Evolutionary conservation across 2,113 vertebrate genomes (phyloP).

Genomic region (Cygnus atratus): DNA sequence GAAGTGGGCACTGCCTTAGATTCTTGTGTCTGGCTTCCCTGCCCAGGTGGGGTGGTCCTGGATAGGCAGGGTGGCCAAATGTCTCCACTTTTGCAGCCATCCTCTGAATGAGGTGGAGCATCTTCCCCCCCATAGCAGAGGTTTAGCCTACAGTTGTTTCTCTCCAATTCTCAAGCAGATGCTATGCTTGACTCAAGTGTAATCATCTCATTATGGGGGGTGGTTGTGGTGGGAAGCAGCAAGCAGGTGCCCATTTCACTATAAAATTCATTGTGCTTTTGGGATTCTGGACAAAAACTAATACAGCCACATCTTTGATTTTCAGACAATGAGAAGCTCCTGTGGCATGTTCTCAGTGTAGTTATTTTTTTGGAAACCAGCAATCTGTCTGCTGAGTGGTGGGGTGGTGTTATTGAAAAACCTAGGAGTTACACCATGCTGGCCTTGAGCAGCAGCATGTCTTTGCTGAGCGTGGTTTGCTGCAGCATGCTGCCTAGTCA

Average conservation of each 20-base stretch:
- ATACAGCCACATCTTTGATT: background rate
- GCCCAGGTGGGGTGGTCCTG: background rate
- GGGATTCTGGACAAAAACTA: background rate
- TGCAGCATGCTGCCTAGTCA: background rate
- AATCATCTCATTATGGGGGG: background rate
- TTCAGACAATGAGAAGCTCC: background rate
- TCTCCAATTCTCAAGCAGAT: background rate
- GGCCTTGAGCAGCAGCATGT: background rate
- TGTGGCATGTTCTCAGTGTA: background rate
- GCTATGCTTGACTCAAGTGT: background rate
- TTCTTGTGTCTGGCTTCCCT: background rate
- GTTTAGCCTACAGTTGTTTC: background rate
- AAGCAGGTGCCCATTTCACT: background rate
- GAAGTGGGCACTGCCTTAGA: background rate
- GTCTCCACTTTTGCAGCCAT: background rate
- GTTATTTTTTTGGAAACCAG: constrained; percentile 27
- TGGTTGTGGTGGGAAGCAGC: background rate
- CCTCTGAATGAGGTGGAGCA: fast-evolving
- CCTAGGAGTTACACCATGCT: background rate
- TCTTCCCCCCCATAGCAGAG: background rate
- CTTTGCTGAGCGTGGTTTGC: background rate
- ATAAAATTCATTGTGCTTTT: background rate
- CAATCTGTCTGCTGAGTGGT: constrained; percentile 34
- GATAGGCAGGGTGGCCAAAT: background rate
- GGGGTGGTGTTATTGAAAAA: background rate